Evolutionary conservation across 2,797 vertebrate genomes (phyloP).

Genomic region (Myripristis murdjan): DNA sequence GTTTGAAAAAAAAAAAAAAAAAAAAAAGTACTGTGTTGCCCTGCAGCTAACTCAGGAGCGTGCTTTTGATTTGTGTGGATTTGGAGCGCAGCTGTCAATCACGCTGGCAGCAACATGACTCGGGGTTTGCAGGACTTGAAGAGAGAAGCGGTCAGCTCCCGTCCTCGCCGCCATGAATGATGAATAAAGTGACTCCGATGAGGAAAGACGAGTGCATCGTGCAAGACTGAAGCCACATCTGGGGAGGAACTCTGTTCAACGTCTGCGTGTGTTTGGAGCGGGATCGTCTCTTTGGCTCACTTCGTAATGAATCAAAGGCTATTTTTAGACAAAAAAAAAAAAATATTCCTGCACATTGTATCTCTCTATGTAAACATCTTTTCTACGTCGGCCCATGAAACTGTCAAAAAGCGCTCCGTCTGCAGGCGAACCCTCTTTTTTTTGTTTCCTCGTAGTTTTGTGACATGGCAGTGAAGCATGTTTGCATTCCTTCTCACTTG

Average conservation of each 20-base stretch:
- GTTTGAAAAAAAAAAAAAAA: too few species aligned
- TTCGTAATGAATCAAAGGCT: constrained; percentile 49
- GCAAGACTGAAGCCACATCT: constrained; percentile 14
- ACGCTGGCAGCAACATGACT: constrained; percentile 10
- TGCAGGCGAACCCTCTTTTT: constrained; percentile 12
- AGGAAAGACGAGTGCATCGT: not conserved
- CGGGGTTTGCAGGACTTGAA: constrained; percentile 1
- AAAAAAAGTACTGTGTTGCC: constrained; percentile 10
- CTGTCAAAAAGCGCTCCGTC: constrained; percentile 30
- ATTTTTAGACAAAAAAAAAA: constrained; percentile 52
- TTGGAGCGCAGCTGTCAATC: constrained; percentile 16
- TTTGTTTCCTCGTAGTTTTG: constrained; percentile 17
- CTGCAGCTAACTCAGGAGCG: constrained; percentile 33
- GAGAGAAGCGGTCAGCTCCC: constrained; percentile 29
- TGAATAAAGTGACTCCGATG: constrained; percentile 18
- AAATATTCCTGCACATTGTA: too few species aligned
- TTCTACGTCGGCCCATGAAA: constrained; percentile 57
- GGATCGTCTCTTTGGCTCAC: constrained; percentile 12
- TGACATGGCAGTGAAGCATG: constrained; percentile 51
- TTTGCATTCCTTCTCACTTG: constrained; percentile 57
- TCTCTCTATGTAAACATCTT: constrained; percentile 29
- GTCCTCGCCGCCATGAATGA: constrained; percentile 21
- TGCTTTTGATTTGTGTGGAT: constrained; percentile 14
- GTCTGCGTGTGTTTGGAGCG: constrained; percentile 20
- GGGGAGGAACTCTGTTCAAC: constrained; percentile 28